A percentile compares a stretch with the other conserved stretches of the same genome.
Conservation (phyloP, 1,140 invertebrate species). For the Archegozetes longisetosus region DNA sequence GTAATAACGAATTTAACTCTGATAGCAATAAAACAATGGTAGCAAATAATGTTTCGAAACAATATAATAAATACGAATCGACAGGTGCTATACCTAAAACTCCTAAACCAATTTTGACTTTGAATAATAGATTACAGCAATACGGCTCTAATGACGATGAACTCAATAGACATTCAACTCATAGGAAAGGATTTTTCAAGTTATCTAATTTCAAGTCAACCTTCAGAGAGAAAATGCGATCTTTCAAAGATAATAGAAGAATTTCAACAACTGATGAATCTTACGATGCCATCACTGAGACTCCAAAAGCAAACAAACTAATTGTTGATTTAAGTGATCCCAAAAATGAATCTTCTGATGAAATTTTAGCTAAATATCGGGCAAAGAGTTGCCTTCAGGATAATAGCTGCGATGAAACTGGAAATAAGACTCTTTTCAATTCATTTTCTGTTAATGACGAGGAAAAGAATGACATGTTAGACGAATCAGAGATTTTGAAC, state of each 20-base stretch:
- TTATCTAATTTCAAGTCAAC: slow-evolving; percentile 43
- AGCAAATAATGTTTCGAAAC: background rate
- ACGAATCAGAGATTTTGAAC: slow-evolving; percentile 40
- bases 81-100: background rate
- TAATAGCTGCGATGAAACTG: background rate
- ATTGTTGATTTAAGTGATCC: background rate
- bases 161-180: slow-evolving; percentile 26
- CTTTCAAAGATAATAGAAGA: slow-evolving; percentile 20
- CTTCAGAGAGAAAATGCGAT: slow-evolving; percentile 43
- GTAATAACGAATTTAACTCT: background rate
- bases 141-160: background rate
- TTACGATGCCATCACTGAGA: background rate
- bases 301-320: background rate
- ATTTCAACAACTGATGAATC: slow-evolving; percentile 23
- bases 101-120: background rate
- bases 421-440: background rate
- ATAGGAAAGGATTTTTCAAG: slow-evolving; percentile 45
- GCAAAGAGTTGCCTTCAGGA: background rate
- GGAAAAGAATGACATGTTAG: background rate
- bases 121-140: background rate
- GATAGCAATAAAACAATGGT: background rate
- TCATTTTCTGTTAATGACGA: background rate
- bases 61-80: background rate
- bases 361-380: background rate
- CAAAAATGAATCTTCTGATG: background rate